These are phyloP conservation scores for Addax nasomaculatus DNA, from an alignment of 2,113 vertebrate species.

Conservation along the genomic window DNA sequence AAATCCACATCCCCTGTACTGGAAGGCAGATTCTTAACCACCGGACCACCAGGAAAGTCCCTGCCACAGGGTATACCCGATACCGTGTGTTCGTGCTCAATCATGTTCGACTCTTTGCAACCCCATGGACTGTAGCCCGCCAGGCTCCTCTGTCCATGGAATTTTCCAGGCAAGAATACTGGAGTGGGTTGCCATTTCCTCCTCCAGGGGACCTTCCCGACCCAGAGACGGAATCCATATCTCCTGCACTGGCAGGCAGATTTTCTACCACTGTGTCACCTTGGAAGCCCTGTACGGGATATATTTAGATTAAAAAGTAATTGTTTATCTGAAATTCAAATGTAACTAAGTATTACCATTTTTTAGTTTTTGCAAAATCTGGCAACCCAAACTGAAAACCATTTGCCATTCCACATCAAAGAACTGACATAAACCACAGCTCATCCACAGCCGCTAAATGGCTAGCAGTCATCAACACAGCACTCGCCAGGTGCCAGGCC, in stretches of 20 bases:
- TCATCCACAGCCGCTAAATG: not conserved
- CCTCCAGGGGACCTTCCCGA: not conserved
- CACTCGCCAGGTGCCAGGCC: not conserved
- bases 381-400: not conserved
- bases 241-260: not conserved
- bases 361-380: conserved; percentile 5
- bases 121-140: not conserved
- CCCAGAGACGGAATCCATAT: not conserved
- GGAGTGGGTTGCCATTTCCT: not conserved
- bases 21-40: not conserved
- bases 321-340: conserved; percentile 16
- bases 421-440: not conserved
- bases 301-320: not conserved
- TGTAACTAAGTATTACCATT: not conserved
- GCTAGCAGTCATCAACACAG: not conserved
- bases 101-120: not conserved
- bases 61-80: not conserved
- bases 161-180: not conserved
- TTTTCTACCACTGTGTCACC: not conserved
- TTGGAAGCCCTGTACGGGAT: not conserved
- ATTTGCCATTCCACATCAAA: not conserved
- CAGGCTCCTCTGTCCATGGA: not conserved
- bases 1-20: not conserved
- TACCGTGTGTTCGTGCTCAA: not conserved
- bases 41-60: not conserved